These are phyloP conservation scores for Strix aluco DNA, from an alignment of 2,113 vertebrate species.

Conservation along the genomic window DNA sequence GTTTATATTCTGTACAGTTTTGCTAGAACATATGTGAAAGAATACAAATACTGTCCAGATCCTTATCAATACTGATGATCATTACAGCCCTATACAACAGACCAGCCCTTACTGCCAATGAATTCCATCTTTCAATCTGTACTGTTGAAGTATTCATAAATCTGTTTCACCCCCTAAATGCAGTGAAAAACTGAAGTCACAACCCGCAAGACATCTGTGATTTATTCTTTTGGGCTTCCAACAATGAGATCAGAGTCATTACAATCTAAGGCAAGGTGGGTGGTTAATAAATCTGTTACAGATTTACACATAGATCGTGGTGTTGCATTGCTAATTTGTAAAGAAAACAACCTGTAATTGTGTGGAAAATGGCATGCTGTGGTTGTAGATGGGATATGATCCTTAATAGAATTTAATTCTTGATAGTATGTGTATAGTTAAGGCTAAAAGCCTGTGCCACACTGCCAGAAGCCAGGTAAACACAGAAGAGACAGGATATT, in stretches of 20 bases:
- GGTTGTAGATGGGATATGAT: background rate
- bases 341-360: background rate
- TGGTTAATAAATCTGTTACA: slow-evolving; percentile 38
- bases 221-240: slow-evolving; percentile 46
- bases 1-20: background rate
- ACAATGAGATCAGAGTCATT: slow-evolving; percentile 55
- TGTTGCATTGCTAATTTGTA: slow-evolving; percentile 41
- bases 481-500: background rate
- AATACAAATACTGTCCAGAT: background rate
- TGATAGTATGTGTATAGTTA: fast-evolving
- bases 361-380: background rate
- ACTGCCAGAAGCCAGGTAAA: background rate
- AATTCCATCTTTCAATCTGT: slow-evolving; percentile 23
- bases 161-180: slow-evolving; percentile 19
- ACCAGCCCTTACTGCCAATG: background rate
- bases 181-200: slow-evolving; percentile 25
- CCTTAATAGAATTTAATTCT: background rate
- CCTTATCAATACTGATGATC: background rate
- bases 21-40: background rate
- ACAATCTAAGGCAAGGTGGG: slow-evolving; percentile 7
- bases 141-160: slow-evolving; percentile 50
- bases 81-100: background rate
- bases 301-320: background rate
- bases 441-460: background rate
- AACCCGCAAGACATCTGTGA: slow-evolving; percentile 11